phyloP scores from a whole-genome alignment of 1,140 invertebrate species.

The Zaprionus taronus region DNA sequence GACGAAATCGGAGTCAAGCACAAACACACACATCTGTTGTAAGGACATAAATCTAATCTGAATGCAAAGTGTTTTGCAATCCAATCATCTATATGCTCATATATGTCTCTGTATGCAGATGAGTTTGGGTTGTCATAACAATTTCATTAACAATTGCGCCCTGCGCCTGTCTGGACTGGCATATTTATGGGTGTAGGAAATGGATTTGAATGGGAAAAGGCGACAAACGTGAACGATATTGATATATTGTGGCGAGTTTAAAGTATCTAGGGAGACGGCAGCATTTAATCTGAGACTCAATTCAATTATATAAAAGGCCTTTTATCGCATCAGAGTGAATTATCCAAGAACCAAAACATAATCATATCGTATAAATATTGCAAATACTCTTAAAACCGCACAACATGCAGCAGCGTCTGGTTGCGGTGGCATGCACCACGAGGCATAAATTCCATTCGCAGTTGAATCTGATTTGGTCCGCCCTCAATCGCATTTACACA shows the following conservation, averaged over 20 bases:
- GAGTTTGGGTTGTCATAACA: constrained; percentile 68
- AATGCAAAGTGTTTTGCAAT: constrained; percentile 50
- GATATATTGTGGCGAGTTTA: constrained; percentile 6
- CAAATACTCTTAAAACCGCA: constrained; percentile 59
- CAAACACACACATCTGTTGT: constrained; percentile 57
- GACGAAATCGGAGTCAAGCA: constrained; percentile 26
- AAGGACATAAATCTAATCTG: constrained; percentile 68
- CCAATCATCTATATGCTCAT: neutral
- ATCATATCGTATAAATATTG: constrained; percentile 2
- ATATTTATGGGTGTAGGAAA: constrained; percentile 72
- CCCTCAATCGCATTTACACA: constrained; percentile 44
- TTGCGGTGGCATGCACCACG: constrained; percentile 58
- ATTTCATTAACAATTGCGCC: constrained; percentile 70
- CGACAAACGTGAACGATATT: constrained; percentile 15
- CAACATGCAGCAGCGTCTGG: constrained; percentile 48
- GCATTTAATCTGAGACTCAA: neutral
- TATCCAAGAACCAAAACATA: constrained; percentile 33
- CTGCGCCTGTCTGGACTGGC: constrained; percentile 45
- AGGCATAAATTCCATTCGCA: constrained; percentile 74
- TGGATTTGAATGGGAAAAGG: constrained; percentile 59
- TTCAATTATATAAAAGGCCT: constrained; percentile 31
- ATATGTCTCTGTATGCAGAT: constrained; percentile 13
- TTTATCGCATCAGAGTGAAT: constrained; percentile 11
- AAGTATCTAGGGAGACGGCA: neutral
- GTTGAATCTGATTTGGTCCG: constrained; percentile 48